phyloP scores from a whole-genome alignment of 2,113 vertebrate species.

The Menura novaehollandiae region DNA sequence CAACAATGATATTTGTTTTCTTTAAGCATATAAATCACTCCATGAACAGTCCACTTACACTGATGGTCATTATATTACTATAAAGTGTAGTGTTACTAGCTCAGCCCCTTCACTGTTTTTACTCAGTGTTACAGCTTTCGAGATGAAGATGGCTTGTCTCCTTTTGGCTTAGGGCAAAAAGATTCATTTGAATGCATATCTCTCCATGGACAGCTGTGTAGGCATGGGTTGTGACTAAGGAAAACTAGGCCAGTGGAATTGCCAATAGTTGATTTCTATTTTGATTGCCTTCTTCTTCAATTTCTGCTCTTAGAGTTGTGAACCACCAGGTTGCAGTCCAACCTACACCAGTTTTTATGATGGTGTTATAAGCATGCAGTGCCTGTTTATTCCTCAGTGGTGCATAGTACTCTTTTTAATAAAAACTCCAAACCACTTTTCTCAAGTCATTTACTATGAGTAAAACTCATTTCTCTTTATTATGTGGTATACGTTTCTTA shows the following conservation, averaged over 20 bases:
- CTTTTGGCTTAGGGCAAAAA: not conserved
- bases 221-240: not conserved
- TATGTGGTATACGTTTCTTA: not conserved
- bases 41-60: not conserved
- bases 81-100: not conserved
- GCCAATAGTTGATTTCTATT: not conserved
- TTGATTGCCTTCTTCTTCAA: not conserved
- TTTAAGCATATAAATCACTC: not conserved
- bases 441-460: not conserved
- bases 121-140: not conserved
- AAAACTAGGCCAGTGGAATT: not conserved
- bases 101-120: not conserved
- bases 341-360: not conserved
- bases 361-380: not conserved
- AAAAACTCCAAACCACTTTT: not conserved
- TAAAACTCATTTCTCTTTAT: not conserved
- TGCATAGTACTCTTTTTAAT: not conserved
- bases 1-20: not conserved
- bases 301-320: not conserved
- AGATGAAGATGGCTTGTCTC: not conserved
- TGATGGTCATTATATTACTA: not conserved
- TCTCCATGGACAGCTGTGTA: not conserved
- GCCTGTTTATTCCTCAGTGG: not conserved
- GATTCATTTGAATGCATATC: not conserved
- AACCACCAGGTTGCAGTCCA: not conserved